A percentile compares a stretch with the other conserved stretches of the same genome.
Conservation (phyloP, 2,888 invertebrate genomes). For the Cerceris ruficornis region DNA sequence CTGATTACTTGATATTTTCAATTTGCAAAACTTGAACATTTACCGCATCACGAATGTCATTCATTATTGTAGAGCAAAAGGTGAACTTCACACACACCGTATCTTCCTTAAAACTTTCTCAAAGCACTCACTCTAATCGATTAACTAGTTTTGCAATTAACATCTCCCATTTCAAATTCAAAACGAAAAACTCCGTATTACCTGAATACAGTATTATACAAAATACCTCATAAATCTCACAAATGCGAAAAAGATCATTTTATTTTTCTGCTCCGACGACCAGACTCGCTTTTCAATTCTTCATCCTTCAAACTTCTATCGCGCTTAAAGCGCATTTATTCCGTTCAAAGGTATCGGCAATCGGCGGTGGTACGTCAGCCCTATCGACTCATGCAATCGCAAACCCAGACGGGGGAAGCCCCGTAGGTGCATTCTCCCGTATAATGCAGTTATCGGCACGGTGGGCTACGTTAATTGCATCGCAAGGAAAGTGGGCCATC, state of each 20-base stretch:
- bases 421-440: conserved; percentile 52
- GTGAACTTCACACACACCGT: no score
- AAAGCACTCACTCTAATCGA: no score
- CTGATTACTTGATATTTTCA: no score
- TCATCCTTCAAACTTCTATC: background rate
- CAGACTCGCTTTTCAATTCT: background rate
- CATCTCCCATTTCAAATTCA: no score
- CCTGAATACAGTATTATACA: no score
- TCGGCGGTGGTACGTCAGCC: conserved; percentile 43
- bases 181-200: no score
- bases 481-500: conserved; percentile 63
- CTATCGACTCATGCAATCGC: conserved; percentile 52
- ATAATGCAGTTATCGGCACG: conserved; percentile 66
- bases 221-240: no score
- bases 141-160: no score
- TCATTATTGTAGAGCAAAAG: no score
- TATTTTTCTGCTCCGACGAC: background rate
- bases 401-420: conserved; percentile 61
- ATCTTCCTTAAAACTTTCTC: no score
- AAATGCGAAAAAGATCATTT: background rate
- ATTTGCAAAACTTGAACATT: no score
- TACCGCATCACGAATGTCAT: no score
- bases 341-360: conserved; percentile 15
- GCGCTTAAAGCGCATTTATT: background rate
- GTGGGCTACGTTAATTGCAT: conserved; percentile 60